Evolutionary conservation across 2,888 invertebrate genomes (phyloP).

Genomic region (Yponomeuta plumbellus): DNA sequence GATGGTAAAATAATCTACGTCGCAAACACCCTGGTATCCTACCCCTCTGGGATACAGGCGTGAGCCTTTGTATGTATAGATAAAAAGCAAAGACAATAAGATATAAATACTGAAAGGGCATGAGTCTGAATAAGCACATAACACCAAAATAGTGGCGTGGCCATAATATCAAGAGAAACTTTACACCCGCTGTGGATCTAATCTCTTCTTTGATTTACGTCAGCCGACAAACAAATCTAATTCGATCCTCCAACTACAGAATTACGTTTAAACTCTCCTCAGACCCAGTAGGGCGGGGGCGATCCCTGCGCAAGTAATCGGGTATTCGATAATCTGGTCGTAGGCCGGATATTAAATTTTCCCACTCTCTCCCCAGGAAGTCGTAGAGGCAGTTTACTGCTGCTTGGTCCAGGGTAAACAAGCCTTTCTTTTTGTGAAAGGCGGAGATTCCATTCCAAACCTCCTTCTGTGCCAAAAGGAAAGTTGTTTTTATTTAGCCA

Average conservation of each 20-base stretch:
- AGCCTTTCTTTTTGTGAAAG: background rate
- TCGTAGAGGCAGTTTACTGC: constrained; percentile 38
- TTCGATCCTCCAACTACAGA: background rate
- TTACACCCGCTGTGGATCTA: background rate
- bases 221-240: background rate
- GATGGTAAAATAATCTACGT: no score
- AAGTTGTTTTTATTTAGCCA: no score
- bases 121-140: no score
- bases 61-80: no score
- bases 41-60: no score
- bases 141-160: no score
- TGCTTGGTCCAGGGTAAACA: constrained; percentile 1
- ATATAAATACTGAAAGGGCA: no score
- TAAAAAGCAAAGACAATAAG: no score
- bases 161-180: no score
- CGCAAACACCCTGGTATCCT: no score
- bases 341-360: constrained; percentile 70
- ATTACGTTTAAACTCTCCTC: constrained; percentile 9
- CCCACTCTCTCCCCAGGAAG: constrained; percentile 58
- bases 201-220: background rate
- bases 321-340: constrained; percentile 60
- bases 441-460: background rate
- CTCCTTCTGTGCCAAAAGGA: no score
- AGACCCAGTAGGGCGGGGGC: constrained; percentile 26
- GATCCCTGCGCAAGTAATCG: constrained; percentile 44